Conservation (phyloP, 2,113 vertebrate species). For the Pterocles burchelli region DNA sequence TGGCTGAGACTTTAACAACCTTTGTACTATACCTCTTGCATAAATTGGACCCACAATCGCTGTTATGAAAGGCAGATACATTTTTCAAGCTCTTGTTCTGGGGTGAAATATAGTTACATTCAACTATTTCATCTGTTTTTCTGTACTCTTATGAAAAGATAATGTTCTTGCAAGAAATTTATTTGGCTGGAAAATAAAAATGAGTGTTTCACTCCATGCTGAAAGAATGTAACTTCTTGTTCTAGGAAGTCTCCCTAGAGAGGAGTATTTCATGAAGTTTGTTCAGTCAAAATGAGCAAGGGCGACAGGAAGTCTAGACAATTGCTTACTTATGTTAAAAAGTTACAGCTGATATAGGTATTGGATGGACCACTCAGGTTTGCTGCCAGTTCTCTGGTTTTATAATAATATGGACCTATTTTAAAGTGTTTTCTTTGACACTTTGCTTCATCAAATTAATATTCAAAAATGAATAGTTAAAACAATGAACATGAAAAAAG, state of each 20-base stretch:
- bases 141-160: background rate
- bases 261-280: background rate
- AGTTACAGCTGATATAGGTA: background rate
- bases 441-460: background rate
- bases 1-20: background rate
- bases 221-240: background rate
- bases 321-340: background rate
- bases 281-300: background rate
- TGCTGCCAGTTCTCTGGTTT: background rate
- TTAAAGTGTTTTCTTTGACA: background rate
- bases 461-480: background rate
- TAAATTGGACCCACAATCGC: background rate
- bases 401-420: background rate
- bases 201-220: accelerated
- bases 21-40: background rate
- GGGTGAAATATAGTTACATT: background rate
- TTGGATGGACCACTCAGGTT: accelerated
- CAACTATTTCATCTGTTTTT: background rate
- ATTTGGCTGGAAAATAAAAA: background rate
- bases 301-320: background rate
- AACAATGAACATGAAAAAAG: background rate
- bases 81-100: background rate
- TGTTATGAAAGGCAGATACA: background rate
- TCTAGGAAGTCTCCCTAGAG: background rate
- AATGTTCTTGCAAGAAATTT: background rate